These are phyloP conservation scores for Oreochromis niloticus DNA, from an alignment of 2,113 vertebrate species.

Conservation along the genomic window DNA sequence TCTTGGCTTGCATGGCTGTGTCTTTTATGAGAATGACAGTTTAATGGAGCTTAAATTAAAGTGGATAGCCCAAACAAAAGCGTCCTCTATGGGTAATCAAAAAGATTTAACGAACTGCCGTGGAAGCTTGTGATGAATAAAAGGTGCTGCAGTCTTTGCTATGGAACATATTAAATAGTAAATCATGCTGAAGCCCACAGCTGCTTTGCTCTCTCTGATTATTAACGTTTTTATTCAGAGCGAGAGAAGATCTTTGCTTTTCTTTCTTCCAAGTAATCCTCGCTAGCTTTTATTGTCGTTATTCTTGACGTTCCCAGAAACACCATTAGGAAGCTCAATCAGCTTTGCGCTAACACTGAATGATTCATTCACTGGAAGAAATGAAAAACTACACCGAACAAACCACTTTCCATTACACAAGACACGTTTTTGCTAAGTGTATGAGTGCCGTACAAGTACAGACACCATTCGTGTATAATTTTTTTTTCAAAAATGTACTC, in stretches of 20 bases:
- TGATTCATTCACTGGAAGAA: not conserved
- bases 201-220: not conserved
- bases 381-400: not conserved
- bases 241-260: not conserved
- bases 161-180: conserved; percentile 14
- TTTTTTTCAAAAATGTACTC: not conserved
- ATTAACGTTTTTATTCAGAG: not conserved
- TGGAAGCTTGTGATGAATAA: not conserved
- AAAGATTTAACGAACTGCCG: not conserved
- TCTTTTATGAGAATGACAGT: conserved; percentile 14
- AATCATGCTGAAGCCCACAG: not conserved
- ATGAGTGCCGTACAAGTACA: not conserved
- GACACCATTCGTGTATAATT: not conserved
- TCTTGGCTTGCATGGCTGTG: not conserved
- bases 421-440: not conserved
- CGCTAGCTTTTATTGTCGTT: not conserved
- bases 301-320: not conserved
- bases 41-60: conserved; percentile 39
- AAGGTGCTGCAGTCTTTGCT: not conserved
- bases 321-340: not conserved
- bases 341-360: not conserved
- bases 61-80: not conserved
- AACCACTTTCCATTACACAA: not conserved
- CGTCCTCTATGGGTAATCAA: not conserved
- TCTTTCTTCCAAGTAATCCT: not conserved